phyloP scores from a whole-genome alignment of 2,113 vertebrate genomes.

The Oryzias javanicus region DNA sequence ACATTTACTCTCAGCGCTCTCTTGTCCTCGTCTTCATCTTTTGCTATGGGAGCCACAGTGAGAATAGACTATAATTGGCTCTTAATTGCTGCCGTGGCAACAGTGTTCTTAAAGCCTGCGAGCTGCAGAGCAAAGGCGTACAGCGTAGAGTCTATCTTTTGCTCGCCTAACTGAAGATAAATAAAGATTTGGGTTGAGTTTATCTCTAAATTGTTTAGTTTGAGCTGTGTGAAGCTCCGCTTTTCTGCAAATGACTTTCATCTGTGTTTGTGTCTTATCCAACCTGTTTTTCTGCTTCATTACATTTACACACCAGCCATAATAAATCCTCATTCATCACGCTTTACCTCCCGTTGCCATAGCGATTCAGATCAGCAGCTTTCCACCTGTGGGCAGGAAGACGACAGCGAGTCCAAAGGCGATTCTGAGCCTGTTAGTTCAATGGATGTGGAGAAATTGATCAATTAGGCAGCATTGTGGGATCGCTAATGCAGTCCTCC shows the following conservation, averaged over 20 bases:
- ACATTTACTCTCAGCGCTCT: slow-evolving; percentile 26
- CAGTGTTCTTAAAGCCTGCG: slow-evolving; percentile 63
- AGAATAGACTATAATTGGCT: slow-evolving; percentile 68
- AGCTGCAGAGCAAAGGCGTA: slow-evolving; percentile 44
- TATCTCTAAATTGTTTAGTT: not conserved
- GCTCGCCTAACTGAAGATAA: slow-evolving; percentile 12
- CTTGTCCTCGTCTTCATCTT: slow-evolving; percentile 33
- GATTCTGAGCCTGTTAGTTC: not conserved
- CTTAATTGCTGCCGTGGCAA: slow-evolving; percentile 76
- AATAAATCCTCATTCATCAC: slow-evolving; percentile 26
- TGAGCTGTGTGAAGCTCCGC: not conserved
- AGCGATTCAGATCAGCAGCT: slow-evolving; percentile 38
- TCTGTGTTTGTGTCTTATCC: slow-evolving; percentile 9
- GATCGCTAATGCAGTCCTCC: not conserved
- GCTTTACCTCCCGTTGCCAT: slow-evolving; percentile 41
- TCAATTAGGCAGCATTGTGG: not conserved
- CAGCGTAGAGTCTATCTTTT: not conserved
- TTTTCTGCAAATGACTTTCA: not conserved
- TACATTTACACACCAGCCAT: slow-evolving; percentile 23
- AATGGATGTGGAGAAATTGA: not conserved
- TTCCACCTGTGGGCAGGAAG: slow-evolving; percentile 15
- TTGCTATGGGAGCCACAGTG: slow-evolving; percentile 33
- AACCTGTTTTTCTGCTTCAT: slow-evolving; percentile 23
- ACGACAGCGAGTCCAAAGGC: slow-evolving; percentile 2
- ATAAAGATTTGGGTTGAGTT: slow-evolving; percentile 3